A percentile compares a stretch with the other conserved stretches of the same genome.
These are phyloP conservation scores for Dryobota labecula DNA, from an alignment of 2,888 invertebrate genomes.

Conservation along the genomic window DNA sequence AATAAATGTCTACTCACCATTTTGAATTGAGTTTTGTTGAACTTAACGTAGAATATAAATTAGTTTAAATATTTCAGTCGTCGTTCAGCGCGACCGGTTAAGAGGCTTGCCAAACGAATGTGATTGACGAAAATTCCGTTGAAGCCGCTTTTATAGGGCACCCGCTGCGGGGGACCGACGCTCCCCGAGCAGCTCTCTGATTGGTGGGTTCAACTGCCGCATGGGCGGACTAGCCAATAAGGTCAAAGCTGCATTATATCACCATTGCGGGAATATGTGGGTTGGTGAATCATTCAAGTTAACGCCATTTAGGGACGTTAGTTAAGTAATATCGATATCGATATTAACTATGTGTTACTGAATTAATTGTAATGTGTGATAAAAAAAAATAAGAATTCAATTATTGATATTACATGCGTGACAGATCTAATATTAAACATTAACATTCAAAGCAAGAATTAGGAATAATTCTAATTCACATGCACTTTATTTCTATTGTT, in stretches of 20 bases:
- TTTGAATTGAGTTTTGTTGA: slow-evolving; percentile 87
- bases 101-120: slow-evolving; percentile 93
- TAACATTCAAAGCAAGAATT: neutral
- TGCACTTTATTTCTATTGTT: neutral
- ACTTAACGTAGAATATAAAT: slow-evolving; percentile 87
- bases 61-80: slow-evolving; percentile 84
- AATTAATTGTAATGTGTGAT: neutral
- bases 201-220: slow-evolving; percentile 87
- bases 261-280: slow-evolving; percentile 89
- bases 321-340: slow-evolving; percentile 55
- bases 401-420: neutral
- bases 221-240: slow-evolving; percentile 87
- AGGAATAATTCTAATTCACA: neutral
- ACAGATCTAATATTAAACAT: neutral
- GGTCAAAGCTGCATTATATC: slow-evolving; percentile 84
- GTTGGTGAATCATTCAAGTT: slow-evolving; percentile 80
- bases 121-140: slow-evolving; percentile 85
- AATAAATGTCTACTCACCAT: slow-evolving; percentile 83
- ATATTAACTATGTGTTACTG: slow-evolving; percentile 3
- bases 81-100: slow-evolving; percentile 92
- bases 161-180: slow-evolving; percentile 88
- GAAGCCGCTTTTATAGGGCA: slow-evolving; percentile 90
- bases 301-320: slow-evolving; percentile 68
- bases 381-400: neutral
- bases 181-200: slow-evolving; percentile 79